Percentiles rank a stretch among this genome's conserved stretches.
Conservation (phyloP, 1,140 invertebrate genomes). For the Lanistes nyassanus region DNA sequence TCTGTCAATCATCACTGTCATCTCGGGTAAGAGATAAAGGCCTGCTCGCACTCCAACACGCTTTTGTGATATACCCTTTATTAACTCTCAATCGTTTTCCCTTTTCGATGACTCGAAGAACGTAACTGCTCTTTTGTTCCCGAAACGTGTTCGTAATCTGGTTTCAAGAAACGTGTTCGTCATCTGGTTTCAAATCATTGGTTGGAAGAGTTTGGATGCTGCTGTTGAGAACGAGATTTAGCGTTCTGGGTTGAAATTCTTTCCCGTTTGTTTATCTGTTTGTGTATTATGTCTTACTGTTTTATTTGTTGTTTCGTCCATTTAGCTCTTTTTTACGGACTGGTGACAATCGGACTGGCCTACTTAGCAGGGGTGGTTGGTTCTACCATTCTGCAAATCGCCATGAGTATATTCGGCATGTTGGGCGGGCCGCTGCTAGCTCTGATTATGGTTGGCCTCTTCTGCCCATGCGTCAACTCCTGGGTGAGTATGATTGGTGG, state of each 20-base stretch:
- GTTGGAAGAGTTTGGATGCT: too few species aligned
- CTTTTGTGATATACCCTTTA: too few species aligned
- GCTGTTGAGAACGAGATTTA: too few species aligned
- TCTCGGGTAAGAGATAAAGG: neutral
- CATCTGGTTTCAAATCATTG: too few species aligned
- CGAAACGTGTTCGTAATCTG: too few species aligned
- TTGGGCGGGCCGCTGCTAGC: slow-evolving; percentile 58
- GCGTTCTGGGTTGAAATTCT: too few species aligned
- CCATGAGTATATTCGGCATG: slow-evolving; percentile 60
- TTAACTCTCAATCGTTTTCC: too few species aligned
- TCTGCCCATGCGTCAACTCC: slow-evolving; percentile 59
- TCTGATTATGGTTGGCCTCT: slow-evolving; percentile 52
- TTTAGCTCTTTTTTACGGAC: slow-evolving; percentile 48
- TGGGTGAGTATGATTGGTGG: too few species aligned
- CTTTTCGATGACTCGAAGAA: too few species aligned
- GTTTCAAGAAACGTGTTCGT: too few species aligned
- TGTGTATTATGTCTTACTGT: neutral
- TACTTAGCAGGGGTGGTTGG: slow-evolving; percentile 50
- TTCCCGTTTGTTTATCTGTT: neutral
- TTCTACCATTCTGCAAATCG: slow-evolving; percentile 54
- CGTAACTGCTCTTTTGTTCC: too few species aligned
- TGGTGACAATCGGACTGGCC: slow-evolving; percentile 52
- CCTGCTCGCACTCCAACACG: too few species aligned
- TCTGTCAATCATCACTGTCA: slow-evolving; percentile 3
- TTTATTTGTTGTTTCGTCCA: neutral